Evolutionary conservation across 2,113 vertebrate species (phyloP), one percentile per base, ranked within the genome.

Genomic region (Cynoglossus semilaevis): DNA sequence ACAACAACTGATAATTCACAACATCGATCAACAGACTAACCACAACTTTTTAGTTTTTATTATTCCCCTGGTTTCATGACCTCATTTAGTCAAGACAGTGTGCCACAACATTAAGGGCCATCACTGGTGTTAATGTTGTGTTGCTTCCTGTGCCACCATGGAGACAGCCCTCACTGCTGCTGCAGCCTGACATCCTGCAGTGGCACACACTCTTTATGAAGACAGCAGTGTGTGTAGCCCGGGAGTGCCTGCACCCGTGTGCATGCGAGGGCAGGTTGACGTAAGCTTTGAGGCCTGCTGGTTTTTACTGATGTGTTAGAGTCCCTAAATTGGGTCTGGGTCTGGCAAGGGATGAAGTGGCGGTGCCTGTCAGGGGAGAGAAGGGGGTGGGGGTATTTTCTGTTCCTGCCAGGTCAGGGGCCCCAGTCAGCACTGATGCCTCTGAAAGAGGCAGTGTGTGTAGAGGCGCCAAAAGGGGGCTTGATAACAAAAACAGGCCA

Each of bases 401-500:
- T 81, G 46, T 71, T 67, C 44, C 61, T 77, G 51, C 73, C 9
- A 58, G 80, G 82, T 79, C 73, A 74, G 78, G 77, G 80, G 64
- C 71, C 76, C 77, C 77, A 67, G 76, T 82, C 74, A 79, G 78
- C 76, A 74, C 73, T 67, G 71, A 71, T 52, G 48, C 73, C 59
- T 67, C 69, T 89, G 77, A 89, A 86, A 87, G 81, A 72, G 74
- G 49, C 81, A 56, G 77, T 83, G 71, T 87, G 80, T 80, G 61
- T 71, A 67, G 69, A 74, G 83, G 84, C 73, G 34, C 80, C 74
- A 80, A 84, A 29, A 83, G 77, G 77, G 85, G 82, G 76, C 67
- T 74, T 72, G 69, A 87, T 79, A 86, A 88, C 86, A 81, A 89
- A 87, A 88, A 77, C 84, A 82, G 81, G 59, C 80, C 67, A 61